These are phyloP conservation scores for Fragum fragum DNA, from an alignment of 2,888 invertebrate genomes.

Conservation along the genomic window DNA sequence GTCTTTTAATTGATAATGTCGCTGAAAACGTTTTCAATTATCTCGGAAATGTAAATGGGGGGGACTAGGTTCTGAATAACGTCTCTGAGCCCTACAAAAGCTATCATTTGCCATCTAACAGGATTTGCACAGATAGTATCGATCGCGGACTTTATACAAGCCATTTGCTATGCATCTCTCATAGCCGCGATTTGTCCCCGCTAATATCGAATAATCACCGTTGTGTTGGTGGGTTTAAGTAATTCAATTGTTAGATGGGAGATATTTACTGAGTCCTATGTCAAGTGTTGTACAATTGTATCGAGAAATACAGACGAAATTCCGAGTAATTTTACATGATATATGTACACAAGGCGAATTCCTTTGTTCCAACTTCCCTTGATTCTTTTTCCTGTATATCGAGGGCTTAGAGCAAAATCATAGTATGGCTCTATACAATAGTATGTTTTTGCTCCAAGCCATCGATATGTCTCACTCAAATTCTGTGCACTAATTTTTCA, in stretches of 20 bases:
- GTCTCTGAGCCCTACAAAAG: conserved; percentile 15
- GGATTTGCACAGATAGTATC: conserved; percentile 24
- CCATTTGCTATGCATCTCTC: conserved; percentile 40
- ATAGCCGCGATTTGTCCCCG: conserved; percentile 35
- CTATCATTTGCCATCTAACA: conserved; percentile 27
- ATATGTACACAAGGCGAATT: conserved; percentile 1
- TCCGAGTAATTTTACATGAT: background rate
- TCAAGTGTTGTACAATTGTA: conserved; percentile 29
- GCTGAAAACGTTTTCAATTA: conserved; percentile 21
- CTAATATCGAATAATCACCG: conserved; percentile 32
- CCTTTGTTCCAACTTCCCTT: too few relatives aligned
- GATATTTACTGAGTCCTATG: conserved; percentile 29
- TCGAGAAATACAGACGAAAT: background rate
- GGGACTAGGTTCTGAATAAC: conserved; percentile 6
- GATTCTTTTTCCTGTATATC: too few relatives aligned
- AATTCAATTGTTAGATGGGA: conserved; percentile 28
- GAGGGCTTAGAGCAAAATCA: too few relatives aligned
- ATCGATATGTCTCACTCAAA: too few relatives aligned
- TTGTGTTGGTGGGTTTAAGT: conserved; percentile 38
- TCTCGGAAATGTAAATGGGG: conserved; percentile 4
- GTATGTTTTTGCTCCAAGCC: too few relatives aligned
- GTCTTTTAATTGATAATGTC: conserved; percentile 16
- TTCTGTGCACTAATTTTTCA: too few relatives aligned
- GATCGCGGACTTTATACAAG: conserved; percentile 21
- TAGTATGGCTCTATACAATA: too few relatives aligned